phyloP scores from a whole-genome alignment of 2,888 invertebrate genomes.

The Stenolophus ochropezus region DNA sequence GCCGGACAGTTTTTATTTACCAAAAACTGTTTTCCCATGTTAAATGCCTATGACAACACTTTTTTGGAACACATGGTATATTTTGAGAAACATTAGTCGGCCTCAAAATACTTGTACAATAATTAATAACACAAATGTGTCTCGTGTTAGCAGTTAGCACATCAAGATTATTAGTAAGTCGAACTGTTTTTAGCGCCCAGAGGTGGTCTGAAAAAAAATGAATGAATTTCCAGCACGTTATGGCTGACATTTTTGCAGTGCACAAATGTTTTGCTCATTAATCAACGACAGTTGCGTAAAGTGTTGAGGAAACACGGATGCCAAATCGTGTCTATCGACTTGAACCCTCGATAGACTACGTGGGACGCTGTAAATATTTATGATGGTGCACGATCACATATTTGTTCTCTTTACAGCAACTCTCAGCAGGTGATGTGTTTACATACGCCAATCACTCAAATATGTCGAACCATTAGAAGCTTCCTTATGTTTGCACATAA shows the following conservation, averaged over 20 bases:
- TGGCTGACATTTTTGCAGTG: background rate
- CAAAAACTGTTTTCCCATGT: too few relatives aligned
- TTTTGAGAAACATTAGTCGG: background rate
- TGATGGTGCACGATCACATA: background rate
- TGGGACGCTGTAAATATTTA: slow-evolving; percentile 13
- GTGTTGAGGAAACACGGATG: background rate
- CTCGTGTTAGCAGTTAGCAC: background rate
- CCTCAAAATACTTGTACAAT: background rate
- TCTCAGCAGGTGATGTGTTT: slow-evolving; percentile 18
- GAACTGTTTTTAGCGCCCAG: background rate
- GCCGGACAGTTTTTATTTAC: too few relatives aligned
- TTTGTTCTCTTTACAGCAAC: slow-evolving; percentile 19
- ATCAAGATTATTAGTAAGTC: background rate
- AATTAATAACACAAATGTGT: background rate
- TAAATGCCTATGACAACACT: too few relatives aligned
- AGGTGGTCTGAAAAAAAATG: slow-evolving; percentile 22
- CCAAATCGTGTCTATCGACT: slow-evolving; percentile 15
- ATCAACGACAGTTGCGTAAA: slow-evolving; percentile 43
- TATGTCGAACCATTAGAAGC: slow-evolving; percentile 14
- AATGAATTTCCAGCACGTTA: slow-evolving; percentile 11
- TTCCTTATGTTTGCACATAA: slow-evolving; percentile 1
- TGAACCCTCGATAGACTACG: background rate
- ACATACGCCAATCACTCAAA: slow-evolving; percentile 3
- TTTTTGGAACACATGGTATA: too few relatives aligned
- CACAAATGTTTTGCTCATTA: slow-evolving; percentile 33